A percentile compares a stretch with the other conserved stretches of the same genome.
Conservation (phyloP, 2,797 vertebrate genomes). For the Pampus argenteus region DNA sequence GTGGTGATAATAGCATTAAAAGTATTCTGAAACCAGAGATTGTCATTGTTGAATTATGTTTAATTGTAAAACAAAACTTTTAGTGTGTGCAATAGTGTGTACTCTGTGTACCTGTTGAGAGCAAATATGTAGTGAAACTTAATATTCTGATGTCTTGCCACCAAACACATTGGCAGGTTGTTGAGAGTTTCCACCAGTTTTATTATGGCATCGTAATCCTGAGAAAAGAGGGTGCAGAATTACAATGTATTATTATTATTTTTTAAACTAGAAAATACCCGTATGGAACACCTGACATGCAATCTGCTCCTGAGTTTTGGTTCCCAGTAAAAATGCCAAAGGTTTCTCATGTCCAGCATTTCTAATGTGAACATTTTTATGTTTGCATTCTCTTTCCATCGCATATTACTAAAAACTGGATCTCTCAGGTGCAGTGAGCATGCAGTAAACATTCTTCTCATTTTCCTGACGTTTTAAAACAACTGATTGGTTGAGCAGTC, state of each 20-base stretch:
- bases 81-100: background rate
- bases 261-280: background rate
- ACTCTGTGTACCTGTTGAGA: constrained; percentile 87
- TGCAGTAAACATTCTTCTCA: too few relatives aligned
- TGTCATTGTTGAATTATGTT: background rate
- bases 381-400: background rate
- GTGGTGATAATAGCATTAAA: background rate
- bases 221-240: constrained; percentile 42
- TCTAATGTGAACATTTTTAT: background rate
- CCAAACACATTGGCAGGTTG: constrained; percentile 87
- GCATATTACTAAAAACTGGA: too few relatives aligned
- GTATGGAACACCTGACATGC: background rate
- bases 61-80: background rate
- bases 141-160: constrained; percentile 89
- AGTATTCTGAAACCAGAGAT: background rate
- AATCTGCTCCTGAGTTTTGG: background rate
- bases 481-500: too few relatives aligned
- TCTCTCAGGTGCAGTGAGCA: too few relatives aligned
- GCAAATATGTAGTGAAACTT: constrained; percentile 95
- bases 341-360: too few relatives aligned
- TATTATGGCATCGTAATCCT: constrained; percentile 92
- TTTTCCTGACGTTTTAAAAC: background rate
- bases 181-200: constrained; percentile 90
- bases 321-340: background rate
- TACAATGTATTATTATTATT: constrained; percentile 50